Base-by-base conservation (phyloP, 1,140 invertebrate genomes). In the Theocolax elegans region DNA sequence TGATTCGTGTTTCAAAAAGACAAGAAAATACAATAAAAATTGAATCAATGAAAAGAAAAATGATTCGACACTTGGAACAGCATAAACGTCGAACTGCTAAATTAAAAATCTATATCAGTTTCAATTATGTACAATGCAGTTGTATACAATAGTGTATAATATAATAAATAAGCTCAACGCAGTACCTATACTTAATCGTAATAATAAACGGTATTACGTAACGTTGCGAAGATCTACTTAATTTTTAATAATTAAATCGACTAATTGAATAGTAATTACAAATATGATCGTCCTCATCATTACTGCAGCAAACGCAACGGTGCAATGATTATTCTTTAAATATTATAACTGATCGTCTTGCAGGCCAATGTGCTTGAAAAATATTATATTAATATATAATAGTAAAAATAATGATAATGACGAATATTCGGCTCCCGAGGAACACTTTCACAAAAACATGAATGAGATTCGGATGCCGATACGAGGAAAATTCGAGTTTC, bases 81-180 rank as follows among this genome's bases (percentile, higher is more conserved):
- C 17, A 25, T 60, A 60, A 59, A 60, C 62, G 67, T 69, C 25
- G 46, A 3, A 42, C 71, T 67, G 63, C 51, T 53, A 73, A 67
- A 72, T 72, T 75, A 62, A 72, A 72, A 63, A 53, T 62, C 70
- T 74, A 73, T 13, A 59, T 66, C 35, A 17, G 54, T 49, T 66
- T 77, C 74, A 73, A 75, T 75, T 83, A 81, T 84, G 59, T 84
- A 84, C 82, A 84, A 73, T 76, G 74, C 53, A 73, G 76, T 78
- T 76, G 75, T 76, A 76, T 79, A 77, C 67, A 70, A 64, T 62
- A 64, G 46, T 70, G 44, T 64, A 71, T 79, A 78, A 79, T 67
- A 70, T 81, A 84, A 84, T 84, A 84, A 84, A 84, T 84, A 84
- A 83, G 81, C 81, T 84, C 81, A 79, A 80, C 77, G 78, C 77